Percentiles rank a stretch among this genome's conserved stretches.
phyloP scores from a whole-genome alignment of 2,113 vertebrate species.

The Hippocampus abdominalis region DNA sequence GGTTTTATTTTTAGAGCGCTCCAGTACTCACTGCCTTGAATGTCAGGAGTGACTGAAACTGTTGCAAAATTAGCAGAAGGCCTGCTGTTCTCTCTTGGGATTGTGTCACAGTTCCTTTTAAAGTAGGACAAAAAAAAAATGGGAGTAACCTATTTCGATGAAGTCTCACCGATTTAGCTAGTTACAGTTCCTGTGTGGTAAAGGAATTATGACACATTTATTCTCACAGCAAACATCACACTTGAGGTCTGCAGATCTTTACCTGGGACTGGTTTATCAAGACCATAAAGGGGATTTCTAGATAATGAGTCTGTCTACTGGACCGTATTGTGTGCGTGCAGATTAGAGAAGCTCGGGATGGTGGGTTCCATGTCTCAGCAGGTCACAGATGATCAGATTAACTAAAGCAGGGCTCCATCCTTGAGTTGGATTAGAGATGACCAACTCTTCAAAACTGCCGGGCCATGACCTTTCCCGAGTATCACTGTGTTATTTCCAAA shows the following conservation, averaged over 20 bases:
- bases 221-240: conserved; percentile 13
- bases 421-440: conserved; percentile 54
- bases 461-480: conserved; percentile 5
- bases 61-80: conserved; percentile 28
- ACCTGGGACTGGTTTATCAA: conserved; percentile 33
- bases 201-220: conserved; percentile 10
- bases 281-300: conserved; percentile 25
- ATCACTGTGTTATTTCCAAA: not conserved
- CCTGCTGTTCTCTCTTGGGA: conserved; percentile 29
- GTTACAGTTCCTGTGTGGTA: conserved; percentile 12
- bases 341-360: conserved; percentile 59
- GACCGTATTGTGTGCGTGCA: conserved; percentile 27
- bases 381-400: conserved; percentile 72
- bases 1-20: conserved; percentile 23
- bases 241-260: conserved; percentile 27
- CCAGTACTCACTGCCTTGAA: conserved; percentile 17
- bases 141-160: conserved; percentile 30
- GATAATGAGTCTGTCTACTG: conserved; percentile 9
- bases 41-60: conserved; percentile 22
- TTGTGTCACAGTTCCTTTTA: conserved; percentile 43
- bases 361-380: conserved; percentile 70
- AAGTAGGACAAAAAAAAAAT: conserved; percentile 43
- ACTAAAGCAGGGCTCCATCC: conserved; percentile 44
- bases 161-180: conserved; percentile 5
- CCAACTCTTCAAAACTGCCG: conserved; percentile 18